Conservation (phyloP, 2,797 vertebrate species). For the Myotis findleyi region DNA sequence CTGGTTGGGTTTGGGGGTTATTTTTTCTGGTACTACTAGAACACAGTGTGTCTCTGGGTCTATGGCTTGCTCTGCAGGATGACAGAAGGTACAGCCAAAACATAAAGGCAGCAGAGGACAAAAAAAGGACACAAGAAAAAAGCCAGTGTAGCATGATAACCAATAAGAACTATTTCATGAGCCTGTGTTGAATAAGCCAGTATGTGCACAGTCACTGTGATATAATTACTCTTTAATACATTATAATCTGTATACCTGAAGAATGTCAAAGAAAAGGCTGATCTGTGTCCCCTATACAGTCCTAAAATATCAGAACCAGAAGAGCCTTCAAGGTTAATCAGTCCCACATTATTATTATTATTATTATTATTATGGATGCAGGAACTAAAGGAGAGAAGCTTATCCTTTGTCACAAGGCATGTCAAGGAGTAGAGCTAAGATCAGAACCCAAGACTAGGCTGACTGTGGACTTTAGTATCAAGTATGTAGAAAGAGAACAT, state of each 20-base stretch:
- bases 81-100: conserved; percentile 10
- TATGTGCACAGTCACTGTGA: background rate
- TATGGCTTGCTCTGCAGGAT: background rate
- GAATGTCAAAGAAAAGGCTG: conserved; percentile 38
- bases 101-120: background rate
- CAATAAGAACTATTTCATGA: background rate
- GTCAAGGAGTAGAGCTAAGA: background rate
- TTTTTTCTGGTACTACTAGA: background rate
- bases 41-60: background rate
- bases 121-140: conserved; percentile 51
- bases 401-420: background rate
- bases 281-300: background rate
- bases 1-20: background rate
- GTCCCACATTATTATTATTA: background rate
- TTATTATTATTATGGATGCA: background rate
- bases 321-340: conserved; percentile 3
- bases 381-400: conserved; percentile 29
- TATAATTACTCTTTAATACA: conserved; percentile 20
- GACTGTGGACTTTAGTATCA: background rate
- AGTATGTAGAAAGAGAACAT: background rate
- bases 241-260: background rate
- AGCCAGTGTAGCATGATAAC: background rate
- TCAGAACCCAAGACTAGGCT: conserved; percentile 21
- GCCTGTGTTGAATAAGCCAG: background rate
- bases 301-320: conserved; percentile 17